Base-by-base conservation (phyloP, 2,888 invertebrate genomes). In the Tetragonula carbonaria region DNA sequence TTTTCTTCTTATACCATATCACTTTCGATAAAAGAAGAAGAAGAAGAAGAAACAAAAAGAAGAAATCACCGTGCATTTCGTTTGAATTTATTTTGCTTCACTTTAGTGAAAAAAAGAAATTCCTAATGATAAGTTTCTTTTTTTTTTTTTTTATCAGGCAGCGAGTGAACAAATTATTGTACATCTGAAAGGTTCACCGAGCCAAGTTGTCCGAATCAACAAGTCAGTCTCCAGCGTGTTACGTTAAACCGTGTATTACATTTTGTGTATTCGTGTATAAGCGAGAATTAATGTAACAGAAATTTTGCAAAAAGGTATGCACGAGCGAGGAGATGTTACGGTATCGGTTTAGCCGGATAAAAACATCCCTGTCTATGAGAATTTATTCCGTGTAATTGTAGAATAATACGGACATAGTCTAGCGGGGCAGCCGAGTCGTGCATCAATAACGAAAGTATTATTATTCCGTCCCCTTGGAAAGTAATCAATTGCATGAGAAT, bases 401-500 rank as follows among this genome's bases (percentile, higher is more conserved):
- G 38, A 59, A 23, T 45, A 53, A 70, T 23, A 59, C 23, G 55
- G 14, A 18, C 28, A 62, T 23, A 23, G 23, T 16, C 23, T 62
- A 62, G 38, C 16, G 23, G 11, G 16, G 23, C 13, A 28, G 28
- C 67, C 66, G 51, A 74, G 67, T 23, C 38, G 23, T n/a, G 50
- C 53, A 66, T 65, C 63, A 57, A 73, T 74, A 74, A 78, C 63
- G 65, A 78, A 73, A 78, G 74, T 73, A 65, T 57, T 73, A 66
- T 68, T 57, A 38, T 23, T 50, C 51, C 50, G 28, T 72, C 51
- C 65, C 59, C 67, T 57, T 68, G 72, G 63, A 74, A 82, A 68
- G 75, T 68, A 78, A 82, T 81, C 72, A 81, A 81, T 81, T 55
- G 77, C 55, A 68, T 33, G 72, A 50, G 63, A 67, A 73, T 68